phyloP scores from a whole-genome alignment of 2,797 vertebrate species.

The Parambassis ranga region DNA sequence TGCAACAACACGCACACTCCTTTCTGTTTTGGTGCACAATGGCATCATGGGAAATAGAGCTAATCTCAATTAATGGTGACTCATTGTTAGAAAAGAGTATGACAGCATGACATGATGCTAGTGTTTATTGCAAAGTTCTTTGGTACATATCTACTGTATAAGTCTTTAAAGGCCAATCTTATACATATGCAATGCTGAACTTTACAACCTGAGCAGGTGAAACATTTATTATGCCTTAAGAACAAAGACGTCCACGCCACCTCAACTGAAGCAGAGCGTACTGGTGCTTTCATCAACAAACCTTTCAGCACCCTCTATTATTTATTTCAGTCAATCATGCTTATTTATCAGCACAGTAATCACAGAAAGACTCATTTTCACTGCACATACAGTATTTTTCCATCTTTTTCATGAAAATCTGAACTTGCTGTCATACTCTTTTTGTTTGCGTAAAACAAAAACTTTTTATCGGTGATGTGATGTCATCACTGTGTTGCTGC shows the following conservation, averaged over 20 bases:
- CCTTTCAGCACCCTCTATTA: not conserved
- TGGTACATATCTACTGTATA: constrained; percentile 59
- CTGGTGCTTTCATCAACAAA: constrained; percentile 66
- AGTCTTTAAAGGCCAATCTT: constrained; percentile 50
- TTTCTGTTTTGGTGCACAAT: constrained; percentile 23
- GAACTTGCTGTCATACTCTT: constrained; percentile 76
- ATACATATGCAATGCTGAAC: constrained; percentile 77
- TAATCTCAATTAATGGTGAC: constrained; percentile 16
- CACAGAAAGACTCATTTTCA: not conserved
- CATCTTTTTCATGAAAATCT: not conserved
- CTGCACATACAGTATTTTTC: not conserved
- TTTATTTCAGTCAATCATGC: constrained; percentile 2
- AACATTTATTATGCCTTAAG: constrained; percentile 74
- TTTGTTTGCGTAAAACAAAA: constrained; percentile 44
- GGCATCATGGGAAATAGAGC: constrained; percentile 28
- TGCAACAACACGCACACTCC: constrained; percentile 35
- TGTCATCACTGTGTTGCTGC: constrained; percentile 13
- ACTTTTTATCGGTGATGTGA: constrained; percentile 14
- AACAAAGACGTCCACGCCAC: constrained; percentile 57
- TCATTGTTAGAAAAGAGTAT: constrained; percentile 70
- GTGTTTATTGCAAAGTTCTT: constrained; percentile 35
- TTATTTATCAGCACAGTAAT: not conserved
- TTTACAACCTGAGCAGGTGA: constrained; percentile 66
- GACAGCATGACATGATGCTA: constrained; percentile 64
- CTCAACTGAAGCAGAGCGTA: constrained; percentile 48